A percentile compares a stretch with the other conserved stretches of the same genome.
These are phyloP conservation scores for Dolichallabes microphthalmus DNA, from an alignment of 2,113 vertebrate genomes.

Conservation along the genomic window DNA sequence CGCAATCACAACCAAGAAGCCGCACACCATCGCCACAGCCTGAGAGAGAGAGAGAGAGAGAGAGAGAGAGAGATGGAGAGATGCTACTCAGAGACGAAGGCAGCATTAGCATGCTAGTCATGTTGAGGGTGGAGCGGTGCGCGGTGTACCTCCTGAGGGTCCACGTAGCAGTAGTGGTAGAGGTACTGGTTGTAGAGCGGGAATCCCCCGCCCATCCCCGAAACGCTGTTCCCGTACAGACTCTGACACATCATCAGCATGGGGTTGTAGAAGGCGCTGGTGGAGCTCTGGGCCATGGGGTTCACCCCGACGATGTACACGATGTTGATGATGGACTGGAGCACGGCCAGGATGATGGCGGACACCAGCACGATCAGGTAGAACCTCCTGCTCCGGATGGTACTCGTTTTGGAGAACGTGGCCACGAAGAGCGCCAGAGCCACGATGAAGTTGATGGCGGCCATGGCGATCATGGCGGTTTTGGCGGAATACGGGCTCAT, in stretches of 20 bases:
- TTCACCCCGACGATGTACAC: slow-evolving; percentile 86
- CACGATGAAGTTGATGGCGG: slow-evolving; percentile 78
- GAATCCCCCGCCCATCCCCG: slow-evolving; percentile 70
- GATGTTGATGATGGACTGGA: slow-evolving; percentile 82
- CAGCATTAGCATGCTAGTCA: not conserved
- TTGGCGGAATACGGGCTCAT: slow-evolving; percentile 81
- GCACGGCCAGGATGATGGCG: slow-evolving; percentile 68
- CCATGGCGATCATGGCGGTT: slow-evolving; percentile 83
- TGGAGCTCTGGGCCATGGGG: slow-evolving; percentile 78
- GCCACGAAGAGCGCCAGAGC: slow-evolving; percentile 74
- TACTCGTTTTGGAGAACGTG: slow-evolving; percentile 73
- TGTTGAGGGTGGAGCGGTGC: not conserved
- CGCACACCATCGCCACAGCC: slow-evolving; percentile 85
- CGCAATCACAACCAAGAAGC: slow-evolving; percentile 80
- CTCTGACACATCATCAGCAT: slow-evolving; percentile 82
- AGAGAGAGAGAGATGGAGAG: not conserved
- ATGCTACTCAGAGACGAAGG: not conserved
- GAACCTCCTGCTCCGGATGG: slow-evolving; percentile 74
- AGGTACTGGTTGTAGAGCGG: slow-evolving; percentile 83
- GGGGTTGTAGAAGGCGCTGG: slow-evolving; percentile 76
- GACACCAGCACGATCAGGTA: slow-evolving; percentile 74
- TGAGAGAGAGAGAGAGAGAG: slow-evolving; percentile 52
- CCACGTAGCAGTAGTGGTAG: slow-evolving; percentile 91
- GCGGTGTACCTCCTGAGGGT: slow-evolving; percentile 84
- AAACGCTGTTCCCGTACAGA: slow-evolving; percentile 71